Evolutionary conservation across 2,113 vertebrate species (phyloP).

Genomic region (Tachycineta bicolor): DNA sequence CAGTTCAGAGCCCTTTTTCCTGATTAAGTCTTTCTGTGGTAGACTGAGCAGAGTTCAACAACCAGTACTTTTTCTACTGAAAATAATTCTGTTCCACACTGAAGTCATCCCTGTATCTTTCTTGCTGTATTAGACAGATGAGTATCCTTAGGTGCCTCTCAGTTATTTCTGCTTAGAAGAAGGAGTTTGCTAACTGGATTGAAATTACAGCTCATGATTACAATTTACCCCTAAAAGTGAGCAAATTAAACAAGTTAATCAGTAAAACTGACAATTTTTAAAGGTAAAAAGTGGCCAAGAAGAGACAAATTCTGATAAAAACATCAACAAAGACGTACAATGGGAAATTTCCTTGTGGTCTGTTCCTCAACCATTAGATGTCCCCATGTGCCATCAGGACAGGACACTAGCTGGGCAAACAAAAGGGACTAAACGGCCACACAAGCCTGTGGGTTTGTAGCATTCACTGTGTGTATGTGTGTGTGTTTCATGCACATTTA

Average conservation of each 20-base stretch:
- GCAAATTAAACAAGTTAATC: not conserved
- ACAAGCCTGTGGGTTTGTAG: not conserved
- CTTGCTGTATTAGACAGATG: not conserved
- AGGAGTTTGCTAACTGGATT: not conserved
- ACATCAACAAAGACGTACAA: not conserved
- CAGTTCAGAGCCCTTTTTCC: not conserved
- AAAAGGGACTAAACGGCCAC: not conserved
- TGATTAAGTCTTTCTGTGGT: not conserved
- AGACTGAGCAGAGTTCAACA: not conserved
- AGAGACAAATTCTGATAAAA: not conserved
- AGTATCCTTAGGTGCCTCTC: not conserved
- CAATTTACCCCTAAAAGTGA: not conserved
- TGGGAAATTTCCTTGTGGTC: not conserved
- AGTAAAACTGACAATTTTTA: not conserved
- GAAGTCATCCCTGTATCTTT: not conserved
- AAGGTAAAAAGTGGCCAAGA: not conserved
- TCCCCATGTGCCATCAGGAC: not conserved
- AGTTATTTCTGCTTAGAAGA: not conserved
- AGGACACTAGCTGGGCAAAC: rapidly evolving
- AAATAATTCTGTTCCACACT: not conserved
- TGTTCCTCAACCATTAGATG: not conserved
- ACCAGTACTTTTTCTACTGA: not conserved
- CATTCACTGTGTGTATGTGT: not conserved
- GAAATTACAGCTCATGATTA: not conserved
- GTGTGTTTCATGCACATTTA: not conserved